Evolutionary conservation across 2,888 invertebrate genomes (phyloP).

Genomic region (Drosophila kambysellisi): DNA sequence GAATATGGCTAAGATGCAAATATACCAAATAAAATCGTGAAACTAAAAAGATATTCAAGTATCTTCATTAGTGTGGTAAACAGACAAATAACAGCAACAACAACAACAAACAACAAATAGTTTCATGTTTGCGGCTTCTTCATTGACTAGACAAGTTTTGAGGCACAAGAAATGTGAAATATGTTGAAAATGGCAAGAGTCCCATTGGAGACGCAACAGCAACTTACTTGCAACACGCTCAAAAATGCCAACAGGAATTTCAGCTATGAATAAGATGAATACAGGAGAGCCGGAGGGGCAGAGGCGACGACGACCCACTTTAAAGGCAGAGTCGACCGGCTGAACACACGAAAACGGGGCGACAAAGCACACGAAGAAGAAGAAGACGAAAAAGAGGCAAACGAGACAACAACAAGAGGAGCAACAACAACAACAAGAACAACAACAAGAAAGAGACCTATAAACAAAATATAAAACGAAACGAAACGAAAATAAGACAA

Average conservation of each 20-base stretch:
- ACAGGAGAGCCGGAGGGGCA: background rate
- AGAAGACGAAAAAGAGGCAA: conserved; percentile 4
- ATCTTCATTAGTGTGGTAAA: background rate
- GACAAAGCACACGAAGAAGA: conserved; percentile 23
- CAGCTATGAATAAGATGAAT: conserved; percentile 31
- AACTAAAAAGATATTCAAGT: background rate
- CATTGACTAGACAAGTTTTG: conserved; percentile 2
- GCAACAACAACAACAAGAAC: conserved; percentile 16
- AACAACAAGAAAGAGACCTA: conserved; percentile 45
- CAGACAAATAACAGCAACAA: background rate
- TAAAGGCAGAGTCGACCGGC: conserved; percentile 21
- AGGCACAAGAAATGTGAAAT: conserved; percentile 13
- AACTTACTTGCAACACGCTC: conserved; percentile 16
- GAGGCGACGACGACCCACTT: conserved; percentile 46
- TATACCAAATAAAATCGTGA: background rate
- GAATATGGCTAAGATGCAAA: background rate
- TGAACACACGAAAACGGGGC: conserved; percentile 30
- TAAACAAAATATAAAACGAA: conserved; percentile 59
- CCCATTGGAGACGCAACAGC: conserved; percentile 2
- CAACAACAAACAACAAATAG: background rate
- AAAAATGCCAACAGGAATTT: conserved; percentile 53
- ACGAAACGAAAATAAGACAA: conserved; percentile 68
- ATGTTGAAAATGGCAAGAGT: conserved; percentile 40
- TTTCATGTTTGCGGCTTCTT: background rate
- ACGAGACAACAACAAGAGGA: conserved; percentile 14